A percentile compares a stretch with the other conserved stretches of the same genome.
Conservation (phyloP, 2,113 vertebrate species). For the Eptatretus burgeri region DNA sequence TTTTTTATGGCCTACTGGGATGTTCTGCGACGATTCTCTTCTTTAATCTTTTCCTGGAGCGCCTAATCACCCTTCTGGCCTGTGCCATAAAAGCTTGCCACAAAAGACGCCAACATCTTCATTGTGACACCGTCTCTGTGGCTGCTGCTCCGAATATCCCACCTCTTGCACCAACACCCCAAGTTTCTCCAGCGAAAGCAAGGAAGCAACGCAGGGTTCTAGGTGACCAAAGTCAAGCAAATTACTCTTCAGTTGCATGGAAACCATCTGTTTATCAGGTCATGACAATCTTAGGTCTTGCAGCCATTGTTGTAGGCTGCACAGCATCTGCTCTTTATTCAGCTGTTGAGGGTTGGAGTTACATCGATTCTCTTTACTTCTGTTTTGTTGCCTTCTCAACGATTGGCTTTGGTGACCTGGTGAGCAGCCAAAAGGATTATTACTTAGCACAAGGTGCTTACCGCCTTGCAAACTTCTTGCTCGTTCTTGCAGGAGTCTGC, state of each 20-base stretch:
- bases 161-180: background rate
- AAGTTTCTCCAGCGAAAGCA: constrained; percentile 13
- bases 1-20: constrained; percentile 19
- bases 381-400: constrained; percentile 21
- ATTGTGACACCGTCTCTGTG: background rate
- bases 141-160: background rate
- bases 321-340: constrained; percentile 16
- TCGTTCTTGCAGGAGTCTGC: constrained; percentile 18
- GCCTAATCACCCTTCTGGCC: constrained; percentile 14
- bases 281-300: constrained; percentile 14
- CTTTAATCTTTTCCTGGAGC: constrained; percentile 16
- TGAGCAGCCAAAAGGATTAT: constrained; percentile 15
- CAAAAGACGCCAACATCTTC: constrained; percentile 6
- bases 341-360: constrained; percentile 17
- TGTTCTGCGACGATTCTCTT: constrained; percentile 18
- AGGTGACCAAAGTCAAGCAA: too few relatives aligned
- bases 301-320: constrained; percentile 14
- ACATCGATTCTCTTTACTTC: constrained; percentile 18
- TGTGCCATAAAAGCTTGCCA: constrained; percentile 12
- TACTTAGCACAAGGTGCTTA: constrained; percentile 13
- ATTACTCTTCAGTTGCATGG: constrained; percentile 9
- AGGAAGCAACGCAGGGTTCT: background rate
- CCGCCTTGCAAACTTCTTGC: constrained; percentile 16
- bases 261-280: constrained; percentile 16
- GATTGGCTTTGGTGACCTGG: constrained; percentile 21